Percentiles rank a stretch among this genome's conserved stretches.
Evolutionary conservation across 1,140 invertebrate species (phyloP).

Genomic region (Triops longicaudatus): DNA sequence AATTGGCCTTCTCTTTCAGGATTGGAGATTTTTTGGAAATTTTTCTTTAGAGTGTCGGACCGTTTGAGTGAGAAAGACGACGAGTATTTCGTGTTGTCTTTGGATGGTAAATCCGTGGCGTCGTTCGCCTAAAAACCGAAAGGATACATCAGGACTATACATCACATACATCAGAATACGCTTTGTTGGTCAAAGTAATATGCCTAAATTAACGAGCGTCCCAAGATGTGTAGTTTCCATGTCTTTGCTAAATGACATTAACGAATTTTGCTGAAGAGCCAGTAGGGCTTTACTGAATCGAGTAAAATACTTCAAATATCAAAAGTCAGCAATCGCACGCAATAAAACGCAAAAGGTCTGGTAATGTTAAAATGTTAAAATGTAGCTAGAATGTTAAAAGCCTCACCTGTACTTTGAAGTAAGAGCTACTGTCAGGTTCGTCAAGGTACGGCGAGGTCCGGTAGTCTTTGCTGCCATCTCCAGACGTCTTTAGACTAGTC

Average conservation of each 20-base stretch:
- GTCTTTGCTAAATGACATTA: no score
- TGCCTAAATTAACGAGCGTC: no score
- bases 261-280: no score
- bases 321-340: no score
- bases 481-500: neutral
- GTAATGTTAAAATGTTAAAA: no score
- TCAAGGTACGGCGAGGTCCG: neutral
- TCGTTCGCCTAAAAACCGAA: neutral
- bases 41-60: neutral
- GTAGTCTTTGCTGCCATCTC: neutral
- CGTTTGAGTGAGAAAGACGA: neutral
- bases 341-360: no score
- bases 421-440: neutral
- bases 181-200: no score
- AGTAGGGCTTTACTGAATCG: no score
- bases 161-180: neutral
- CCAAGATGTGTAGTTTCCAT: no score
- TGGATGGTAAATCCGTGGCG: neutral
- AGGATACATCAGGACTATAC: neutral
- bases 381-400: no score
- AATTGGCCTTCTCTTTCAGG: neutral
- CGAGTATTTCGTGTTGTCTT: neutral
- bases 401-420: slow-evolving; percentile 5
- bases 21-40: neutral
- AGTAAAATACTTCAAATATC: no score